Conservation (phyloP, 2,113 vertebrate species). For the Shinisaurus crocodilurus region DNA sequence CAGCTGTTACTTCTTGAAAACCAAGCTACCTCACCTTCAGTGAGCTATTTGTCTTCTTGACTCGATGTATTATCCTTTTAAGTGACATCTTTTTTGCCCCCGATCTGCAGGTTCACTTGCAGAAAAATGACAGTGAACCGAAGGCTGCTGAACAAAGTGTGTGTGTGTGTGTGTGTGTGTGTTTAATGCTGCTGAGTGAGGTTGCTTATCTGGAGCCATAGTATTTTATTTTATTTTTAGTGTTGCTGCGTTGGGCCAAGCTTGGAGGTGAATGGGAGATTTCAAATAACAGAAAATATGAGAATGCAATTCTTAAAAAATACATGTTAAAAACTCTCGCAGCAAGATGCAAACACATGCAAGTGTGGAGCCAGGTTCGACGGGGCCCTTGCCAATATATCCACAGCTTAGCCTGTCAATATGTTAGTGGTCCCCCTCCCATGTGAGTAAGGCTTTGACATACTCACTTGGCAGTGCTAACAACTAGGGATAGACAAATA, state of each 20-base stretch:
- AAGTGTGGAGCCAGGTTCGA: neutral
- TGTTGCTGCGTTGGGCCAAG: neutral
- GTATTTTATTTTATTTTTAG: neutral
- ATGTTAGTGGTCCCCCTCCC: neutral
- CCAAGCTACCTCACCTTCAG: slow-evolving; percentile 39
- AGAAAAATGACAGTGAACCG: slow-evolving; percentile 42
- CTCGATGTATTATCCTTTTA: slow-evolving; percentile 41
- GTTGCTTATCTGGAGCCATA: neutral
- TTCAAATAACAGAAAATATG: neutral
- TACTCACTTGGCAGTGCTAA: neutral
- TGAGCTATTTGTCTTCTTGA: slow-evolving; percentile 54
- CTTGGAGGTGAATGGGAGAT: neutral
- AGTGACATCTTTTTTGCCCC: slow-evolving; percentile 15
- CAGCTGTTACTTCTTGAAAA: slow-evolving; percentile 58
- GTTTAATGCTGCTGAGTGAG: neutral
- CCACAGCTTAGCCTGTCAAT: too few species aligned
- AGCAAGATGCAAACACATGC: neutral
- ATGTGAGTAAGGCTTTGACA: neutral
- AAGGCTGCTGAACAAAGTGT: slow-evolving; percentile 23
- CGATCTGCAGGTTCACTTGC: slow-evolving; percentile 44
- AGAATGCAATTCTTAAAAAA: neutral
- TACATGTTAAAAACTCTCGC: neutral
- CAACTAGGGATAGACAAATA: neutral
- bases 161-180: neutral
- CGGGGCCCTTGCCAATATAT: neutral